Evolutionary conservation across 2,113 vertebrate species (phyloP).

Genomic region (Micronycteris hirsuta): DNA sequence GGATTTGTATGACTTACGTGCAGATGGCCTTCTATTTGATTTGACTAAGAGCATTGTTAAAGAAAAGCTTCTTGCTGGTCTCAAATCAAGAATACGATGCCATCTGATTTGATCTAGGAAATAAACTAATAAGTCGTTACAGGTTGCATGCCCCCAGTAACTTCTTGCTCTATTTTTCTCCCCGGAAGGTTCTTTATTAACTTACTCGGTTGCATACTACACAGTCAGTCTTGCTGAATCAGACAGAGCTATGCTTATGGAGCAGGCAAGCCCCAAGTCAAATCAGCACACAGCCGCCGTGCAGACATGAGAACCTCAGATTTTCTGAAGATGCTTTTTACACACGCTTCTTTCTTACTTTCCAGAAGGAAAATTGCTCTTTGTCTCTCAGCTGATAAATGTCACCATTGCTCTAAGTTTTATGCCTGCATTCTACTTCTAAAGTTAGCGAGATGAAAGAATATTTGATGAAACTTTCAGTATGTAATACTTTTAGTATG

Average conservation of each 20-base stretch:
- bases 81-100: background rate
- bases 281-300: background rate
- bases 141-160: background rate
- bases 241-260: background rate
- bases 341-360: background rate
- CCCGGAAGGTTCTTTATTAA: background rate
- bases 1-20: background rate
- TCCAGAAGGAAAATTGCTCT: background rate
- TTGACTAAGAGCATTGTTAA: background rate
- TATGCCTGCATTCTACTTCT: background rate
- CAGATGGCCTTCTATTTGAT: background rate
- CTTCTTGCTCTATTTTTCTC: background rate
- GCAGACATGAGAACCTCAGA: background rate
- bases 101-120: background rate
- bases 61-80: background rate
- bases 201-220: background rate
- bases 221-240: constrained; percentile 25
- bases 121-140: background rate
- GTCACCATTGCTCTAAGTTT: constrained; percentile 16
- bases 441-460: background rate
- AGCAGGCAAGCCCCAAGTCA: background rate
- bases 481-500: background rate
- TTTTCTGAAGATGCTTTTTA: constrained; percentile 22
- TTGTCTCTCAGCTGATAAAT: constrained; percentile 51
- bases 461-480: background rate